Base-by-base conservation (phyloP, 2,797 vertebrate genomes). In the Chrysocyon brachyurus region DNA sequence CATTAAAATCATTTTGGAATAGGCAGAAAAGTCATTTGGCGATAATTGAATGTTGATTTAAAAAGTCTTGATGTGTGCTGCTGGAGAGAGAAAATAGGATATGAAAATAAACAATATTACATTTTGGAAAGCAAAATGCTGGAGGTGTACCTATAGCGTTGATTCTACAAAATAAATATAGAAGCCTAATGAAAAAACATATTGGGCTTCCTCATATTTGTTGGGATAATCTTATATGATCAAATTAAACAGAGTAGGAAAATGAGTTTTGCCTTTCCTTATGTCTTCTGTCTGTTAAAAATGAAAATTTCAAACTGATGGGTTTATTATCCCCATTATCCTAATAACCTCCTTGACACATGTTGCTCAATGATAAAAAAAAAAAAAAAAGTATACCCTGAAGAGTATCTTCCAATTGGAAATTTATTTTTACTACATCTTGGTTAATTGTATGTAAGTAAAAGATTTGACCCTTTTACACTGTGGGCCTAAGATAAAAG, bases 241-340 rank as follows among this genome's bases (percentile, higher is more conserved):
- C 95, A 98, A 98, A 98, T 98, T 98, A 98, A 98, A 98, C 56
- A 98, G 97, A 98, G 96, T 78, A 97, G 92, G 92, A 97, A 98
- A 99, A 98, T 96, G 90, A 98, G 87, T 97, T 98, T 83, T 96
- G 96, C 82, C 96, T 97, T 95, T 98, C 92, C 89, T 95, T 81
- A 87, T 88, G 95, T 88, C 95, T 98, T 95, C 97, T 97, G 95
- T 95, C 97, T 98, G 95, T 96, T 98, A 98, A 98, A 91, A 96
- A 83, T 12, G 12, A 93, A 61, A 59, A 73, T 85, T 90, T 96
- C 73, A 96, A 86, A 83, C 26, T 79, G 70, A 93, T 73, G 57
- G 92, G 73, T 46, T 64, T 36, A 63, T 36, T 26, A 49, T 6
- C 31, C 24, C 1, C 22, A 36, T 33, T 66, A 61, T 46, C 24